These are phyloP conservation scores for Netelia melanura DNA, from an alignment of 2,888 invertebrate species.

Conservation along the genomic window DNA sequence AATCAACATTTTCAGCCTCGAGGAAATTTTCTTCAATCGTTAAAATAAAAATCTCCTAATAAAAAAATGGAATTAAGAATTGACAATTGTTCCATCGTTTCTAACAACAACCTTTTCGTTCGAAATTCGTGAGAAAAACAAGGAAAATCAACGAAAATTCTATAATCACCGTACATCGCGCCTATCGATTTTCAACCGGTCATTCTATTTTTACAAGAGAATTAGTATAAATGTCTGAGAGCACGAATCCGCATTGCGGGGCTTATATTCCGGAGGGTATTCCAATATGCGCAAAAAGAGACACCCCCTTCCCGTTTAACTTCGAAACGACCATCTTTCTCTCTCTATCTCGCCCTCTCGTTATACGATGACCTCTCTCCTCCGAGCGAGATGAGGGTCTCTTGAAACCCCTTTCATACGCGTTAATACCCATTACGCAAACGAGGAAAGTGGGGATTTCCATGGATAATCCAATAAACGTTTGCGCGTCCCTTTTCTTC, in stretches of 20 bases:
- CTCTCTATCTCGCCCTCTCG: slow-evolving; percentile 8
- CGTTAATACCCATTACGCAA: slow-evolving; percentile 68
- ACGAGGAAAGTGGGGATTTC: slow-evolving; percentile 66
- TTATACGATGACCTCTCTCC: slow-evolving; percentile 41
- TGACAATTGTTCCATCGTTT: too few relatives aligned
- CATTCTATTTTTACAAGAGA: slow-evolving; percentile 9
- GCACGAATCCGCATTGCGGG: slow-evolving; percentile 3
- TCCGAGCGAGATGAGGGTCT: slow-evolving; percentile 32
- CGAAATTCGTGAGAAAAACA: too few relatives aligned
- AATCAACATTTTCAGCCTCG: too few relatives aligned
- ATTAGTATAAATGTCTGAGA: slow-evolving; percentile 31
- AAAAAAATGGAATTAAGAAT: too few relatives aligned
- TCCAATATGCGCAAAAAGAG: slow-evolving; percentile 28
- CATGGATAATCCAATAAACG: slow-evolving; percentile 66
- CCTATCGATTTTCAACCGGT: slow-evolving; percentile 24
- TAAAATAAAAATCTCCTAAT: too few relatives aligned
- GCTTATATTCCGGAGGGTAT: slow-evolving; percentile 46
- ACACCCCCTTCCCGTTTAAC: neutral
- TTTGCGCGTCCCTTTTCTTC: slow-evolving; percentile 42
- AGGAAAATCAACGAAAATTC: too few relatives aligned
- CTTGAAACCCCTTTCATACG: slow-evolving; percentile 37
- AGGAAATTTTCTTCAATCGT: too few relatives aligned
- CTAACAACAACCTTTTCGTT: too few relatives aligned
- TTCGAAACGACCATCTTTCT: slow-evolving; percentile 7
- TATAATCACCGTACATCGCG: neutral